Percentiles rank a stretch among this genome's conserved stretches.
phyloP scores from a whole-genome alignment of 2,888 invertebrate genomes.

The Cyclophora albipunctata region DNA sequence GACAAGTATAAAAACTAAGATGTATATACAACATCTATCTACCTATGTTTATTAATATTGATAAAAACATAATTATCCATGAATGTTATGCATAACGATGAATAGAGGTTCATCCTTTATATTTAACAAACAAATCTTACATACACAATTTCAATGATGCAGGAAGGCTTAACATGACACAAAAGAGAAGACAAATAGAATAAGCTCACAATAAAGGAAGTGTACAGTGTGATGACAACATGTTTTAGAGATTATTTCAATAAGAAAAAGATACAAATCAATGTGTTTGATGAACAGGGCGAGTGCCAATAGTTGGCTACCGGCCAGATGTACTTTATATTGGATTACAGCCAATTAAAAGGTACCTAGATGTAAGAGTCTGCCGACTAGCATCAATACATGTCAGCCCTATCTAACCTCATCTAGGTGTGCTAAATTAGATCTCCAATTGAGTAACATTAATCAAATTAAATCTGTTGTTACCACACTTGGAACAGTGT shows the following conservation, averaged over 20 bases:
- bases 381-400: constrained; percentile 53
- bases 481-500: constrained; percentile 1
- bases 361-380: constrained; percentile 48
- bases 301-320: constrained; percentile 61
- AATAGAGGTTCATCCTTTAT: too few species aligned
- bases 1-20: too few species aligned
- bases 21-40: too few species aligned
- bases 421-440: constrained; percentile 59
- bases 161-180: background rate
- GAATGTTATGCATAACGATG: too few species aligned
- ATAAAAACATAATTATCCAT: too few species aligned
- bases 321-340: constrained; percentile 70
- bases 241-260: constrained; percentile 41
- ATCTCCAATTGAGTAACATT: constrained; percentile 38
- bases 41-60: too few species aligned
- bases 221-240: constrained; percentile 18
- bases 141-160: background rate
- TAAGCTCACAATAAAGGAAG: constrained; percentile 32
- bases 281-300: constrained; percentile 67
- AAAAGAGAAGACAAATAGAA: constrained; percentile 13
- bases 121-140: too few species aligned
- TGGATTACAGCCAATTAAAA: constrained; percentile 75
- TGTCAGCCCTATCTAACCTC: constrained; percentile 51
- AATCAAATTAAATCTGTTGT: constrained; percentile 27
- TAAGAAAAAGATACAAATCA: constrained; percentile 66